Base-by-base conservation (phyloP, 2,113 vertebrate species). In the Mesocricetus auratus region DNA sequence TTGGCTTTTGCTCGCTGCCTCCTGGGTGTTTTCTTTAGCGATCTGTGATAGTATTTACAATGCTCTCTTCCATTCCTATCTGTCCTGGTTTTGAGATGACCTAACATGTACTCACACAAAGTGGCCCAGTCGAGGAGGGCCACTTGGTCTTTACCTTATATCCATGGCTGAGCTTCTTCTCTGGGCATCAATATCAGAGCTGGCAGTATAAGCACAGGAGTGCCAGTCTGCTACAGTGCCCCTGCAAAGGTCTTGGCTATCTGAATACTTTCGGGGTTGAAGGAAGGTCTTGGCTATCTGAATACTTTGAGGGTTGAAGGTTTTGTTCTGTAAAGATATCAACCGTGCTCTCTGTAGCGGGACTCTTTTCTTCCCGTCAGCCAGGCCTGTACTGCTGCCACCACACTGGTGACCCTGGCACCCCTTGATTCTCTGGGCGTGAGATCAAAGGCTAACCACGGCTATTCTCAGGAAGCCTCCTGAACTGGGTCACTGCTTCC, bases 101-200 rank as follows among this genome's bases (percentile, higher is more conserved):
- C 99, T 53, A 99, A 99, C 68, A 99, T 99, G 66, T 99, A 99
- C 98, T 99, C 99, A 97, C 99, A 99, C 99, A 99, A 99, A 98
- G 99, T 99, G 93, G 99, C 99, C 96, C 99, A 99, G 95, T 99
- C 99, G 5, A 99, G 98, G 98, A 99, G 22, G 99, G 99, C 78
- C 99, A 98, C 97, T 99, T 99, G 92, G 99, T 99, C 96, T 99
- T 99, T 62, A 99, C 99, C 98, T 99, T 99, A 98, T 99, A 99
- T 24, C 99, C 98, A 0, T 99, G 99, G 83, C 99, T 99, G 97
- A 99, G 96, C 99, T 99, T 96, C 99, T 99, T 99, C 99, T 99
- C 90, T 99, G 98, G 74, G 99, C 99, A 97, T 99, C 99, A 0
- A 99, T 99, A 94, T 99, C 99, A 86, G 99, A 98, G 91, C 99